These are phyloP conservation scores for Odontomyia ornata DNA, from an alignment of 2,888 invertebrate species.

Conservation along the genomic window DNA sequence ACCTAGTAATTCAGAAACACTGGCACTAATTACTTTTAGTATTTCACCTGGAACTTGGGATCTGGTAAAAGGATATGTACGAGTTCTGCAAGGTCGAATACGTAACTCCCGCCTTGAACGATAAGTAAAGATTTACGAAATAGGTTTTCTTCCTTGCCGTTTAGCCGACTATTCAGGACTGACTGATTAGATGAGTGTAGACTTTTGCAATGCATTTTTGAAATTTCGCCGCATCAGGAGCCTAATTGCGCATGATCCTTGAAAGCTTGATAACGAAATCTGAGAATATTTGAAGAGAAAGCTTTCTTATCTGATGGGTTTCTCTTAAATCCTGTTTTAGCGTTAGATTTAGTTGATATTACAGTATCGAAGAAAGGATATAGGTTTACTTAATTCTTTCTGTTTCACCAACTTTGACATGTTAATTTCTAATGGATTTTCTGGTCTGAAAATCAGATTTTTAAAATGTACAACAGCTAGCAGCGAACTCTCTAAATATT, in stretches of 20 bases:
- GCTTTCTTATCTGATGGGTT: background rate
- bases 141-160: background rate
- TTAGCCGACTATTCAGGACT: constrained; percentile 23
- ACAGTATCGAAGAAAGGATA: too few species aligned
- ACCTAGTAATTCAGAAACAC: background rate
- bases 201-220: background rate
- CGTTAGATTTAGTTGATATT: too few species aligned
- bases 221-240: background rate
- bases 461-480: too few species aligned
- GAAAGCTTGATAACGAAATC: background rate
- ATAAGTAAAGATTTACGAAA: background rate
- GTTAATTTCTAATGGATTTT: too few species aligned
- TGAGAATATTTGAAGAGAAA: background rate
- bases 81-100: background rate
- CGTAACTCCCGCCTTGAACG: constrained; percentile 33
- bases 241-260: constrained; percentile 7
- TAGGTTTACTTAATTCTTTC: too few species aligned
- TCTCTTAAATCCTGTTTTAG: too few species aligned
- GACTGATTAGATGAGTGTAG: background rate
- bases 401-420: too few species aligned
- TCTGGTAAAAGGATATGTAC: constrained; percentile 15
- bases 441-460: too few species aligned
- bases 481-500: too few species aligned
- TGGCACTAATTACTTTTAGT: constrained; percentile 22
- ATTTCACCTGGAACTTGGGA: background rate